These are phyloP conservation scores for Melinopterus prodromus DNA, from an alignment of 2,888 invertebrate species.

Conservation along the genomic window DNA sequence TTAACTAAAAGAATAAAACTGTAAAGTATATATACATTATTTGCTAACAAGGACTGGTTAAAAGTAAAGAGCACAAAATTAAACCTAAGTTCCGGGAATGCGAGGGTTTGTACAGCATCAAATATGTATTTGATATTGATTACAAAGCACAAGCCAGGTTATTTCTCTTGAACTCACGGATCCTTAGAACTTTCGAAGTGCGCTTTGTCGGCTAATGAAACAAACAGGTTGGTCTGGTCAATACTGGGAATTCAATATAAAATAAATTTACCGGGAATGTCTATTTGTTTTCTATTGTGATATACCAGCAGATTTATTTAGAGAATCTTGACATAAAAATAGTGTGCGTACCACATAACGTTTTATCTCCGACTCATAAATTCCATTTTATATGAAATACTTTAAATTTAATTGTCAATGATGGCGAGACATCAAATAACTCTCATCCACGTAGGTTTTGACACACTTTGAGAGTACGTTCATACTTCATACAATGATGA, in stretches of 20 bases:
- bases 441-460: no score
- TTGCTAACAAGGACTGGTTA: not conserved
- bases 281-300: not conserved
- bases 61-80: not conserved
- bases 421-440: no score
- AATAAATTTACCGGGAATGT: not conserved
- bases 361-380: no score
- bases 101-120: not conserved
- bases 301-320: not conserved
- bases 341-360: no score
- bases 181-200: not conserved
- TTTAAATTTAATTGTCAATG: no score
- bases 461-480: no score
- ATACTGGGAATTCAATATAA: not conserved
- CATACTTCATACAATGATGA: no score
- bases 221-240: not conserved
- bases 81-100: not conserved
- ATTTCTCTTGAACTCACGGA: not conserved
- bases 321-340: not conserved
- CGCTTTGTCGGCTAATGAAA: not conserved
- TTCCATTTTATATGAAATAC: no score
- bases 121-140: not conserved
- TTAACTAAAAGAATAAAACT: no score
- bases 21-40: no score
- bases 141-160: not conserved